Base-by-base conservation (phyloP, 2,888 invertebrate genomes). In the Stenurella melanura region DNA sequence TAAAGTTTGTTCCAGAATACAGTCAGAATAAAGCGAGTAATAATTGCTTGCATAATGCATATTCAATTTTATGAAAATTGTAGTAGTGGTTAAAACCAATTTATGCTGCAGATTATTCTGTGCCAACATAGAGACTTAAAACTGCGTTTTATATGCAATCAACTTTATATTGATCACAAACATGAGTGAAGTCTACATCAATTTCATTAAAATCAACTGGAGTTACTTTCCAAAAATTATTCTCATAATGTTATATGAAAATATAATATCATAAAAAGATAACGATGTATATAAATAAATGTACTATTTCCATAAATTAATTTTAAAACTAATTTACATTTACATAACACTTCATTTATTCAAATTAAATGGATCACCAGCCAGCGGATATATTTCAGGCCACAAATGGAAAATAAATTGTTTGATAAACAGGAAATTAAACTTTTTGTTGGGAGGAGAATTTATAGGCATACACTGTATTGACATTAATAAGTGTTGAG, bases 1-100 rank as follows among this genome's bases (percentile, higher is more conserved):
- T 50, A 34, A 1, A n/a, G n/a, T n/a, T 50, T 50, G 50, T n/a
- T 50, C 21, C 50, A 50, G n/a, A 15, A 17, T 34, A 50, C n/a
- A 2, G n/a, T n/a, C 6, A 15, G 0, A n/a, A 50, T 15, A 50
- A 50, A 50, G 50, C 50, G n/a, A 50, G n/a, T 50, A 50, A 42
- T 5, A 6, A n/a, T 50, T 50, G n/a, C 50, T 15, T n/a, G n/a
- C 4, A n/a, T n/a, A 17, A 50, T n/a, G n/a, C n/a, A 50, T n/a
- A 50, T 50, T 50, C 50, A n/a, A 50, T 50, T 50, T 50, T 50
- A 50, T 50, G 50, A 50, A 50, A 50, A 50, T 50, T 50, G n/a
- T 6, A n/a, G 6, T n/a, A 12, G 15, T 6, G 50, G n/a, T n/a
- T 50, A 1, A 50, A 50, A n/a, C n/a, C n/a, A 50, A 50, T 50